Evolutionary conservation across 2,113 vertebrate species (phyloP).

Genomic region (Promerops cafer): DNA sequence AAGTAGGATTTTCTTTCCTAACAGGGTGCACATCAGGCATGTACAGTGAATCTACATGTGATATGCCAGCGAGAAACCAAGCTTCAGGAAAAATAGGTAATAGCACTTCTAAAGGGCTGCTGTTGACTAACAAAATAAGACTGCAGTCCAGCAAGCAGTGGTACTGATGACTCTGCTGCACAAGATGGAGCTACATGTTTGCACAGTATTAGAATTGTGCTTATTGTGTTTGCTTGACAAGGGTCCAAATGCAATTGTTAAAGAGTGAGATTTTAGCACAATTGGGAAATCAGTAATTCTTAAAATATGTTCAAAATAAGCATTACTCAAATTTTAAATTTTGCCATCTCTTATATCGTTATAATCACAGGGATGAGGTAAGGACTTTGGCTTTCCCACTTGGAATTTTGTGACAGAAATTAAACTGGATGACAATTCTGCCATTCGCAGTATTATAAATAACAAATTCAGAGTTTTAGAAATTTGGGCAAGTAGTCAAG

Average conservation of each 20-base stretch:
- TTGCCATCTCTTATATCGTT: background rate
- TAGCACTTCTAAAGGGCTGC: background rate
- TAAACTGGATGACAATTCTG: background rate
- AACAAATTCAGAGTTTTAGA: background rate
- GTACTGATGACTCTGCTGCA: background rate
- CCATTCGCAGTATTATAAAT: background rate
- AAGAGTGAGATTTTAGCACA: background rate
- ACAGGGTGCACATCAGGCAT: background rate
- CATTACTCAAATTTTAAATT: background rate
- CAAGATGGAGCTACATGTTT: background rate
- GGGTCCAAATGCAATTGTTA: background rate
- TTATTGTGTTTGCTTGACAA: background rate
- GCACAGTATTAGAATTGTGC: background rate
- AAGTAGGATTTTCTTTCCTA: background rate
- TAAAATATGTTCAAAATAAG: background rate
- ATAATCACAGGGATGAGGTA: background rate
- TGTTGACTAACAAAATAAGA: background rate
- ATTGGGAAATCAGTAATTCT: background rate
- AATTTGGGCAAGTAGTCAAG: background rate
- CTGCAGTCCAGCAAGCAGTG: background rate
- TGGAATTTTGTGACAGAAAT: background rate
- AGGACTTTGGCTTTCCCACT: background rate
- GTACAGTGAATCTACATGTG: background rate
- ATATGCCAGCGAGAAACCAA: background rate
- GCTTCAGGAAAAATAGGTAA: background rate